Percentiles rank a stretch among this genome's conserved stretches.
phyloP scores from a whole-genome alignment of 2,113 vertebrate species.

The Seriola quinqueradiata region DNA sequence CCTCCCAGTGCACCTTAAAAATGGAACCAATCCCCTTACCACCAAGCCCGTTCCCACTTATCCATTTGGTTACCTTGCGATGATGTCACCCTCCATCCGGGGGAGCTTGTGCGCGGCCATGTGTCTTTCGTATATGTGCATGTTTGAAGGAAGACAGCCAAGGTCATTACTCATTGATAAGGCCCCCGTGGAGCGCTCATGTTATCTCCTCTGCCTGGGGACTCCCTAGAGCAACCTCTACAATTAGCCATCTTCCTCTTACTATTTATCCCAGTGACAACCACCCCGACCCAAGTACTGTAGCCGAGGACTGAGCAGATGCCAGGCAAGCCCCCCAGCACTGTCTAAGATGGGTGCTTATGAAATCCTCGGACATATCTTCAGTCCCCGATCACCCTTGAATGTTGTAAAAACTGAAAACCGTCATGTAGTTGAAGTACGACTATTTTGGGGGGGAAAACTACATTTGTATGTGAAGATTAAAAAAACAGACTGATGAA shows the following conservation, averaged over 20 bases:
- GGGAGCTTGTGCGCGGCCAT: constrained; percentile 21
- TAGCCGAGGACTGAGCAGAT: constrained; percentile 35
- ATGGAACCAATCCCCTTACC: constrained; percentile 38
- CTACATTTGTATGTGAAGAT: background rate
- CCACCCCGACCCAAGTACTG: constrained; percentile 28
- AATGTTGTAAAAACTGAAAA: constrained; percentile 5
- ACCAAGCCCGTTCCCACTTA: constrained; percentile 42
- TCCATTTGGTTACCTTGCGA: constrained; percentile 65
- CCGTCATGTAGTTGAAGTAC: background rate
- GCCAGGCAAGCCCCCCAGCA: constrained; percentile 9
- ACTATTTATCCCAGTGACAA: constrained; percentile 62
- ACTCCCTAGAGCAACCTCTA: constrained; percentile 65
- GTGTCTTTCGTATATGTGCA: constrained; percentile 22
- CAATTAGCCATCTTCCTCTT: constrained; percentile 72
- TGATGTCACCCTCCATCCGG: constrained; percentile 61
- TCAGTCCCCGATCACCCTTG: background rate
- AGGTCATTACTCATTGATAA: constrained; percentile 80
- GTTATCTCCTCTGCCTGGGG: constrained; percentile 73
- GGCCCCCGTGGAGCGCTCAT: constrained; percentile 53
- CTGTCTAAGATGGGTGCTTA: constrained; percentile 41
- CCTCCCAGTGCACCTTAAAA: constrained; percentile 57
- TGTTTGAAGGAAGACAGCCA: constrained; percentile 44
- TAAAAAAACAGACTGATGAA: background rate
- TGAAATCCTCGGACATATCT: constrained; percentile 38
- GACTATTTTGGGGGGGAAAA: no score